Evolutionary conservation across 2,797 vertebrate genomes (phyloP).

Genomic region (Florisuga fusca): DNA sequence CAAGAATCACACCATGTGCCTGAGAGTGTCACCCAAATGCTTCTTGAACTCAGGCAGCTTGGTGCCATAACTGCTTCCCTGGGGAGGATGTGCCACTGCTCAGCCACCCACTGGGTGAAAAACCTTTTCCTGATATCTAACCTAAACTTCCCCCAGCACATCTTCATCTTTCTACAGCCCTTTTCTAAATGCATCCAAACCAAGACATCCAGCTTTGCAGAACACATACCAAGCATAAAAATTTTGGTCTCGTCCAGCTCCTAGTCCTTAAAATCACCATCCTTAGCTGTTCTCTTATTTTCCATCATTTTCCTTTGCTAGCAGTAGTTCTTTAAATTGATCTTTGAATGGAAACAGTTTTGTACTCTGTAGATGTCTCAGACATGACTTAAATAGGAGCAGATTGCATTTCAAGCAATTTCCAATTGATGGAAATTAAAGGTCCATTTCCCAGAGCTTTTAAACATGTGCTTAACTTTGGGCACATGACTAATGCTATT

Average conservation of each 20-base stretch:
- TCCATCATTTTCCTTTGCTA: slow-evolving; percentile 4
- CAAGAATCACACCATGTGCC: no score
- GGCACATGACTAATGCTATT: background rate
- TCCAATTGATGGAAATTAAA: slow-evolving; percentile 3
- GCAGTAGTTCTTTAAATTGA: slow-evolving; percentile 1
- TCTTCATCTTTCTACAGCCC: background rate
- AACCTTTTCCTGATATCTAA: no score
- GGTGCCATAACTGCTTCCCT: no score
- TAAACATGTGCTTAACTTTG: background rate
- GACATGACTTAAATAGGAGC: background rate
- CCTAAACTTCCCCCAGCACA: no score
- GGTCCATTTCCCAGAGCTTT: slow-evolving; percentile 10
- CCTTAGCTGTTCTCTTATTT: background rate
- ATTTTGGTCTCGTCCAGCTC: background rate
- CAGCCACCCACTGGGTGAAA: no score
- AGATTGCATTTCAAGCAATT: slow-evolving; percentile 13
- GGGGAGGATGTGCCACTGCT: no score
- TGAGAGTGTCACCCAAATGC: no score
- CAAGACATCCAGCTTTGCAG: background rate
- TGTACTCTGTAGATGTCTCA: background rate
- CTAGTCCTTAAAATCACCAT: background rate
- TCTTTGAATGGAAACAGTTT: background rate
- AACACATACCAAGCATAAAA: background rate
- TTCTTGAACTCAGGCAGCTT: no score
- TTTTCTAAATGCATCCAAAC: background rate